Evolutionary conservation across 2,888 invertebrate genomes (phyloP), one percentile per base, ranked within the genome.

Genomic region (Dasypolia templi): DNA sequence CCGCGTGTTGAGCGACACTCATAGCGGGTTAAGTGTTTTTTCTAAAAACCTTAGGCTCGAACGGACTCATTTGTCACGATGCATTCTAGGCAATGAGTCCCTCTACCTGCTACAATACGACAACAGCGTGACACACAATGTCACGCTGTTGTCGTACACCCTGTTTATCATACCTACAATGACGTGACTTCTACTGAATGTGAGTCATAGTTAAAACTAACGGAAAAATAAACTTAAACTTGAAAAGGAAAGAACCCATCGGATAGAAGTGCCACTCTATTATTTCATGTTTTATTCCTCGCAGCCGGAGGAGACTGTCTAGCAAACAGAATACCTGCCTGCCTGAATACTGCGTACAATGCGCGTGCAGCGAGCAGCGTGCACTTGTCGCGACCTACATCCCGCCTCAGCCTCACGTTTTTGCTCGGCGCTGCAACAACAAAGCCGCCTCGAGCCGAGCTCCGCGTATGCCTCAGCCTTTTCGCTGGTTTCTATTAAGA

Each of bases 351-450:
- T 82, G 77, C 71, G 79, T 82, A 86, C 83, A 82, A 78, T 77
- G 78, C 87, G 82, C 79, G 86, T 83, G 84, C 80, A 83, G 73
- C 62, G 74, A 86, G 89, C 90, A 89, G 89, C 90, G 90, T 92
- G 92, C 95, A 95, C 94, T 93, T 94, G 95, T 90, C 89, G 91
- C 93, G 95, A 95, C 95, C 95, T 93, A 95, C 92, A 94, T 95
- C 89, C 88, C 82, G 82, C 65, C 75, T 62, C 72, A 77, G 85
- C 88, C 85, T 91, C 94, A 95, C 94, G 95, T 94, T 95, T 95
- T 95, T 93, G 93, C 91, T 89, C 74, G 72, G 73, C 87, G 85
- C 87, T 83, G 88, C 90, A 86, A 89, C 91, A 90, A 92, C 91
- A 90, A 91, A 90, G 89, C 84, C 86, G 85, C 79, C 62, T 72